Conservation (phyloP, 2,888 invertebrate species). For the Drosophila mettleri region DNA sequence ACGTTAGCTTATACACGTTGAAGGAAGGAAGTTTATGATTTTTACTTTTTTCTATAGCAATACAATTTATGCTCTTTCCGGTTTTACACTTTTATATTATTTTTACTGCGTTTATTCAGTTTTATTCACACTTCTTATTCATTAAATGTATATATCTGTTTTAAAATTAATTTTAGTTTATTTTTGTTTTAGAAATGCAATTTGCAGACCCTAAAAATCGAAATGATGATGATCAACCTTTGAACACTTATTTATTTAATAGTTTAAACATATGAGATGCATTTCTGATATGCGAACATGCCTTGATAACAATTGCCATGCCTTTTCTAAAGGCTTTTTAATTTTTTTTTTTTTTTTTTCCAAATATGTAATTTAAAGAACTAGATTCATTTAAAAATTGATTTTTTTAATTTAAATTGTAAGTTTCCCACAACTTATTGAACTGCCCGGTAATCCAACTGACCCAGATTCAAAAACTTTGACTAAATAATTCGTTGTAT, state of each 20-base stretch:
- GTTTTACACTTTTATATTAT: slow-evolving; percentile 16
- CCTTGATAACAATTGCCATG: slow-evolving; percentile 73
- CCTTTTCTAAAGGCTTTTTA: slow-evolving; percentile 32
- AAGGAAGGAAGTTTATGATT: slow-evolving; percentile 72
- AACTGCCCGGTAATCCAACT: slow-evolving; percentile 21
- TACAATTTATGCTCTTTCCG: slow-evolving; percentile 28
- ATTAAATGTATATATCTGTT: slow-evolving; percentile 36
- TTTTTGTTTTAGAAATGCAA: slow-evolving; percentile 45
- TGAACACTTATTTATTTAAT: slow-evolving; percentile 60
- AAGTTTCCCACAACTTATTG: slow-evolving; percentile 40
- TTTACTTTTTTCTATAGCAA: slow-evolving; percentile 29
- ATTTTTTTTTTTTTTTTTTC: slow-evolving; percentile 14
- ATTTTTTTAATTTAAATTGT: slow-evolving; percentile 15
- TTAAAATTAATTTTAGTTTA: slow-evolving; percentile 25
- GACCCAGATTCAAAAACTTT: neutral
- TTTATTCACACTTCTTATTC: slow-evolving; percentile 39
- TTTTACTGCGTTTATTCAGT: slow-evolving; percentile 6
- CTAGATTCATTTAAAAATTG: neutral
- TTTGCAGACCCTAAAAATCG: slow-evolving; percentile 39
- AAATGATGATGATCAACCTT: slow-evolving; percentile 55
- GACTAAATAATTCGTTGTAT: slow-evolving; percentile 51
- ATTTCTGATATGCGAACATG: slow-evolving; percentile 71
- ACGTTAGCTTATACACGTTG: slow-evolving; percentile 51
- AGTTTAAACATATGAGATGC: slow-evolving; percentile 41
- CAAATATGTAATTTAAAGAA: slow-evolving; percentile 26